These are phyloP conservation scores for Drosophila equinoxialis DNA, from an alignment of 1,140 invertebrate genomes.

Conservation along the genomic window DNA sequence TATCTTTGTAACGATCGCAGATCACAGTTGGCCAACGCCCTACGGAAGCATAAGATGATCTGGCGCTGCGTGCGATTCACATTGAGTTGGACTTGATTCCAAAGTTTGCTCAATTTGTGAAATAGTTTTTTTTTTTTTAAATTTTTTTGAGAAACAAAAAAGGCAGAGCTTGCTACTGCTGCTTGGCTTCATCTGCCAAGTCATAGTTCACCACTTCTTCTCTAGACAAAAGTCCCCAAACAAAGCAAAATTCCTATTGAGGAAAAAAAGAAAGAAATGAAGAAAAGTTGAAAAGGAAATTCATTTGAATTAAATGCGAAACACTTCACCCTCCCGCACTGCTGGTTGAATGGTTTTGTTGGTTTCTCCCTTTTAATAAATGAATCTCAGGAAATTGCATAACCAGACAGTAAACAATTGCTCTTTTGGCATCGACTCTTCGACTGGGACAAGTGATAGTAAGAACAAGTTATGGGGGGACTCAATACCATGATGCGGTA, in stretches of 20 bases:
- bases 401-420: conserved; percentile 59
- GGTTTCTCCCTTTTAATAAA: conserved; percentile 59
- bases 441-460: conserved; percentile 53
- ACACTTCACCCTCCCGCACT: conserved; percentile 26
- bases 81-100: conserved; percentile 17
- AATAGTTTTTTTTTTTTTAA: too few species aligned
- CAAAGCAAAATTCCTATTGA: not conserved
- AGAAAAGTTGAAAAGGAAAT: conserved; percentile 64
- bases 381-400: conserved; percentile 54
- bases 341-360: conserved; percentile 38
- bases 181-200: conserved; percentile 51
- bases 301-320: conserved; percentile 80
- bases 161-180: conserved; percentile 11
- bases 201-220: conserved; percentile 70
- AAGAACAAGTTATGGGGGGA: conserved; percentile 22
- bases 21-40: conserved; percentile 54
- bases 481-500: conserved; percentile 26
- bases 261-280: conserved; percentile 4
- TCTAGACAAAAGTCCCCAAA: conserved; percentile 47
- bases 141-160: conserved; percentile 44
- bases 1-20: conserved; percentile 33
- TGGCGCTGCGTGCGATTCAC: conserved; percentile 36
- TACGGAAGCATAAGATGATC: conserved; percentile 61
- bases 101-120: conserved; percentile 36
- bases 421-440: conserved; percentile 41